Conservation (phyloP, 2,113 vertebrate species). For the Heterotis niloticus region DNA sequence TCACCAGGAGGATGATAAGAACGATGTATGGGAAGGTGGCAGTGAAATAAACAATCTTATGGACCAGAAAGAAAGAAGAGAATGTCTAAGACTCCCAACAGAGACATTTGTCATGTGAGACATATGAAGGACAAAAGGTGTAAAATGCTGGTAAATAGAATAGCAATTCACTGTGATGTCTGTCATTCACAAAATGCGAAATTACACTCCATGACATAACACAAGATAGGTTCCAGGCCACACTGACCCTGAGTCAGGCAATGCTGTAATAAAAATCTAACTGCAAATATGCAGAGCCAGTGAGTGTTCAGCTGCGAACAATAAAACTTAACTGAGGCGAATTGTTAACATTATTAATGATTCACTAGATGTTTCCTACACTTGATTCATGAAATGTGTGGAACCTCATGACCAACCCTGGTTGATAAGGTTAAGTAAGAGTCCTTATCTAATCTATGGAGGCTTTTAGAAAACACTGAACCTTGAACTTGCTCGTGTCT, state of each 20-base stretch:
- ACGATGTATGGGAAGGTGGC: constrained; percentile 72
- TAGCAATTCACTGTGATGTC: too few relatives aligned
- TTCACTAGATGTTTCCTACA: not conserved
- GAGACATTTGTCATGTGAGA: not conserved
- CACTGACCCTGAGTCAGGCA: not conserved
- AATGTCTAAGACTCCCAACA: too few relatives aligned
- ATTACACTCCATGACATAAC: too few relatives aligned
- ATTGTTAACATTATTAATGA: not conserved
- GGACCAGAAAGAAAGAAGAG: constrained; percentile 19
- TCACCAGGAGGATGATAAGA: constrained; percentile 67
- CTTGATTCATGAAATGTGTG: not conserved
- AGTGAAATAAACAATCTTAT: constrained; percentile 72
- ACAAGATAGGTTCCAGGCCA: too few relatives aligned
- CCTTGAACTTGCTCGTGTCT: constrained; percentile 30
- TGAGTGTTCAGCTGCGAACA: not conserved
- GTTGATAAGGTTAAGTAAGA: constrained; percentile 5
- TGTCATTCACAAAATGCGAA: too few relatives aligned
- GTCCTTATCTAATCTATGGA: constrained; percentile 32
- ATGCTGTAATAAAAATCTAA: not conserved
- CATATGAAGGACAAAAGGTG: not conserved
- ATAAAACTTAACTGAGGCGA: not conserved
- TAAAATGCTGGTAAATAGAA: not conserved
- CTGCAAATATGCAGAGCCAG: not conserved
- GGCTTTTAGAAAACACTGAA: constrained; percentile 24
- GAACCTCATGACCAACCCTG: constrained; percentile 21